Evolutionary conservation across 2,888 invertebrate species (phyloP), one percentile per base, ranked within the genome.

Genomic region (Cryptus armator): DNA sequence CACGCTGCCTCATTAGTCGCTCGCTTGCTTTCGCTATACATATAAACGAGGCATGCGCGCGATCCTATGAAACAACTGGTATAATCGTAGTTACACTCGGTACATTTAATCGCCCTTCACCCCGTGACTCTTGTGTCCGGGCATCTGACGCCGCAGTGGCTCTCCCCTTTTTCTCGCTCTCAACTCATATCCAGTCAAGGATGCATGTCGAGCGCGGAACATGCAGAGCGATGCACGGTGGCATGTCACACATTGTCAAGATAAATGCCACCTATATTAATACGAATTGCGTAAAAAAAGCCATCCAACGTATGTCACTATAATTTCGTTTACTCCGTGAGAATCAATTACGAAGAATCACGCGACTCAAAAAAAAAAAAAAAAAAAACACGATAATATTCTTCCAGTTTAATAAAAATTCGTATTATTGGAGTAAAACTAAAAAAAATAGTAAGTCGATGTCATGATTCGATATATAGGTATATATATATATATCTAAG

Each of bases 231-330:
- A 72, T 37, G 5, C 56, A 53, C 14, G 66, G 77, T 24, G 51
- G 19, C 74, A 32, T 75, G 74, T 70, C 70, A 76, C 80, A 76
- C 37, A 37, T 37, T 37, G 37, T 37, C 75, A 85, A 80, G 85
- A 87, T 85, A 84, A 85, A 85, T 37, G 37, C 37, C 85, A 84
- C 87, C 80, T 78, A 81, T 71, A 76, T 75, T 64, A 48, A 77
- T 87, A 86, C 87, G 83, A 87, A 87, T 87, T 87, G 86, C 84
- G 75, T 72, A 71, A 74, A 59, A 72, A 71, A 75, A 66, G 76
- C 56, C 68, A 66, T 67, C 80, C 76, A 71, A 71, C 80, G 37
- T 37, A 37, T 9, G 37, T 37, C 7, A 37, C 24, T 24, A 9
- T 37, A 5, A 37, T 37, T 37, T 5, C 37, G 37, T 37, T 37